These are phyloP conservation scores for Hirudinaria manillensis DNA, from an alignment of 2,888 invertebrate genomes.

Conservation along the genomic window DNA sequence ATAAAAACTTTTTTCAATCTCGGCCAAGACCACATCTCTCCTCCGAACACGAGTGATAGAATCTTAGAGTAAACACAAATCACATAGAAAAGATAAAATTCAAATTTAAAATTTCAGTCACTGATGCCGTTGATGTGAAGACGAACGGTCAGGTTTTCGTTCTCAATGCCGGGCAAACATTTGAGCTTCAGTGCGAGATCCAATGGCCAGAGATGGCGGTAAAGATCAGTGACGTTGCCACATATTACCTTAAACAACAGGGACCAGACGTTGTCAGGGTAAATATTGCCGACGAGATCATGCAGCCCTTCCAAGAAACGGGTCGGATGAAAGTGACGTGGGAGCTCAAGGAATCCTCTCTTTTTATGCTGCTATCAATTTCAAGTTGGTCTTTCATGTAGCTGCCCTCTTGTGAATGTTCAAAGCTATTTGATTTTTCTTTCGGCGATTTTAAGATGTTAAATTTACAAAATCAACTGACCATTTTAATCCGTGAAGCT, in stretches of 20 bases:
- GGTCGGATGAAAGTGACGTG: constrained; percentile 13
- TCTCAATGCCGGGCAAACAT: constrained; percentile 6
- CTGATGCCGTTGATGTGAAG: neutral
- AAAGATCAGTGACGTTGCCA: constrained; percentile 4
- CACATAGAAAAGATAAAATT: too few relatives aligned
- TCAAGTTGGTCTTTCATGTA: constrained; percentile 9
- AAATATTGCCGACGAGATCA: constrained; percentile 9
- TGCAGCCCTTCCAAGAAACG: constrained; percentile 6
- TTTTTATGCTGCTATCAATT: constrained; percentile 3
- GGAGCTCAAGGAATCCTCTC: constrained; percentile 1
- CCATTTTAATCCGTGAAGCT: too few relatives aligned
- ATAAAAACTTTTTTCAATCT: too few relatives aligned
- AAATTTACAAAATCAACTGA: too few relatives aligned
- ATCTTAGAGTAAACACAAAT: too few relatives aligned
- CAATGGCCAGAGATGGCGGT: neutral
- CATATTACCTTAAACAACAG: constrained; percentile 10
- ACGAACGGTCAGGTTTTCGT: constrained; percentile 22
- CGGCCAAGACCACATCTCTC: too few relatives aligned
- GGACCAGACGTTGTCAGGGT: constrained; percentile 11
- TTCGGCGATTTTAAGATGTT: too few relatives aligned
- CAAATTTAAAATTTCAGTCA: too few relatives aligned
- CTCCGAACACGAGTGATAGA: too few relatives aligned
- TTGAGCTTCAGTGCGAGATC: constrained; percentile 16
- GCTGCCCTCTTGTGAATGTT: neutral
- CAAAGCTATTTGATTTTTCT: neutral